phyloP scores from a whole-genome alignment of 2,888 invertebrate species.

The Diloba caeruleocephala region DNA sequence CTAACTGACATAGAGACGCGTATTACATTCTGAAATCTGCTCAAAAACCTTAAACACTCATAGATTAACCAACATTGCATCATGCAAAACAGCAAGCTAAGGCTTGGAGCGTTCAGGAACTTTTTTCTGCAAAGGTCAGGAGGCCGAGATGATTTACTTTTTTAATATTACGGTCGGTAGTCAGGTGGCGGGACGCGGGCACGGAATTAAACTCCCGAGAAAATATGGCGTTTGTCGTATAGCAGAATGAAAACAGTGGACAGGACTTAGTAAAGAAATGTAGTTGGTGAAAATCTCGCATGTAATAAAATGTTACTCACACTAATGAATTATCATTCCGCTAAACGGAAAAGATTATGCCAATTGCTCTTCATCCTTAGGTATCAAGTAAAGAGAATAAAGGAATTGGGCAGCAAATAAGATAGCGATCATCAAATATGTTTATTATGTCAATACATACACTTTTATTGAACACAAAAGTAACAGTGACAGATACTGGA shows the following conservation, averaged over 20 bases:
- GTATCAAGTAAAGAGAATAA: too few species aligned
- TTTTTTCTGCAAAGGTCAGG: constrained; percentile 69
- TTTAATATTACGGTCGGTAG: constrained; percentile 71
- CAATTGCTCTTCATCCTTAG: too few species aligned
- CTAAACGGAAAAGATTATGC: too few species aligned
- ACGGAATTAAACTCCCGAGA: constrained; percentile 76
- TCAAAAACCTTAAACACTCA: too few species aligned
- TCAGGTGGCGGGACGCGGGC: constrained; percentile 74
- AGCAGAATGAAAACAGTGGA: constrained; percentile 37
- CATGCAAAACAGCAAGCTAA: constrained; percentile 19
- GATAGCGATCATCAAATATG: too few species aligned
- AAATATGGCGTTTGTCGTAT: constrained; percentile 70
- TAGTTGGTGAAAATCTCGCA: constrained; percentile 2
- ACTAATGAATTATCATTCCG: too few species aligned
- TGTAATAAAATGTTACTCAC: constrained; percentile 2
- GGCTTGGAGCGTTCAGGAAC: constrained; percentile 30
- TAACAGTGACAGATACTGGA: too few species aligned
- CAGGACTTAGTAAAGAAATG: constrained; percentile 21
- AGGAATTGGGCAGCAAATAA: too few species aligned
- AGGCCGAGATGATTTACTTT: constrained; percentile 75
- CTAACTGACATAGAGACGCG: too few species aligned
- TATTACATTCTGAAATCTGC: too few species aligned
- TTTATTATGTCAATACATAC: too few species aligned
- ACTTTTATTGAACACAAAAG: too few species aligned
- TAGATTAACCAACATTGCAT: constrained; percentile 38